Percentiles rank a stretch among this genome's conserved stretches.
These are phyloP conservation scores for Diadumene lineata DNA, from an alignment of 92 coral and sea anemone species.

Conservation along the genomic window DNA sequence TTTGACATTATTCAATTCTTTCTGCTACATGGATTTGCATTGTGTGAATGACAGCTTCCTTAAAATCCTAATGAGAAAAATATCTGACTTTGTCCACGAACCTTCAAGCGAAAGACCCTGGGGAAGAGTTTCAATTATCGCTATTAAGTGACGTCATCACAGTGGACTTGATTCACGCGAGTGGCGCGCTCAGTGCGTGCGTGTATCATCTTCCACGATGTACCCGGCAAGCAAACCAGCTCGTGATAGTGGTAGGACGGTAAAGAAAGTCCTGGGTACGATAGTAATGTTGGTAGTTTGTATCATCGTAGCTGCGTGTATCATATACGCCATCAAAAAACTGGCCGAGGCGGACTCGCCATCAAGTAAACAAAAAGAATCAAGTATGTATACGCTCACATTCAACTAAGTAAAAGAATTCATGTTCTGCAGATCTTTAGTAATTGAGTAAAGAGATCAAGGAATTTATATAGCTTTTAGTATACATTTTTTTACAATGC, in stretches of 20 bases:
- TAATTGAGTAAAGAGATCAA: no score
- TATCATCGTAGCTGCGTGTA: constrained; percentile 46
- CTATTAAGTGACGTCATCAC: background rate
- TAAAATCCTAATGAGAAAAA: background rate
- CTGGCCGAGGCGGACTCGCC: constrained; percentile 41
- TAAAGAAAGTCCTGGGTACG: constrained; percentile 48
- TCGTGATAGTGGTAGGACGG: background rate
- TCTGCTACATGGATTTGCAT: no score
- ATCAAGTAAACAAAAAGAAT: constrained; percentile 3
- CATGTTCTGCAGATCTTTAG: no score
- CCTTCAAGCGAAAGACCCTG: no score
- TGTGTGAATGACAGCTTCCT: no score
- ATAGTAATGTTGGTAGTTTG: constrained; percentile 55
- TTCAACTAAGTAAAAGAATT: background rate
- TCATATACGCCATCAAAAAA: constrained; percentile 61
- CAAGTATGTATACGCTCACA: constrained; percentile 23
- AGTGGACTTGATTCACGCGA: background rate
- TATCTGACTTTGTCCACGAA: background rate
- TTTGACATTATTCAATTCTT: no score
- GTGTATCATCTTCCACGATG: background rate
- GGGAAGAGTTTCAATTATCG: no score
- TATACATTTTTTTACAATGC: no score
- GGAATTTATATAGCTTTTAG: no score
- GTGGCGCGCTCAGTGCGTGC: background rate
- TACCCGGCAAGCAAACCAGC: background rate